Base-by-base conservation (phyloP, 2,888 invertebrate genomes). In the Zele albiditarsus region DNA sequence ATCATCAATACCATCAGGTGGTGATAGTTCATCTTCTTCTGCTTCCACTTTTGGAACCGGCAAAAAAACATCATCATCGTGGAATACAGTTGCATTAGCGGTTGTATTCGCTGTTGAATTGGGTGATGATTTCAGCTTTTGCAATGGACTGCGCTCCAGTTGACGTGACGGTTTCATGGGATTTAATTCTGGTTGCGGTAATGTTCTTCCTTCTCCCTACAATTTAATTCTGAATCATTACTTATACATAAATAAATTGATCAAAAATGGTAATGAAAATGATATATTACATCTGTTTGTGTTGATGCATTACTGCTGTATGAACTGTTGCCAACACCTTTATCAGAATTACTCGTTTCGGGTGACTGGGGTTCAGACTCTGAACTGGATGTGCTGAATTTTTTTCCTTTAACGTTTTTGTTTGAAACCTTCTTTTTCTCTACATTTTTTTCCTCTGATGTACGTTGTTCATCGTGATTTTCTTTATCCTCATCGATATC, bases 161-260 rank as follows among this genome's bases (percentile, higher is more conserved):
- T 86, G 81, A 23, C 75, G 76, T 31, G 79, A 83, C 0, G 87
- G 86, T 60, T 82, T 81, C 84, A 85, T 86, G 6, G 86, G 86
- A 75, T 87, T 74, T 25, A 81, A 80, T 49, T 73, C 74, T 38
- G 77, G 68, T 38, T 78, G 73, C 80, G 80, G 42, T 0, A 77
- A n/a, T 3, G 8, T 23, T 16, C 10, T 27, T 12, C 20, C 58
- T 33, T 63, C 31, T 12, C 27, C 46, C 62, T 63, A 10, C 0
- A 49, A 63, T 38, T 3, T 12, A 10, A 58, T 58, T 20, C 20
- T 53, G 2, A 0, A 23, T 53, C 38, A 38, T 38, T 12, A 38
- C 2, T 8, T 2, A 38, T 12, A 12, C 12, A 38, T 38, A 8
- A 12, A 38, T 12, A 8, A 38, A 12, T 38, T 23, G 27, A 62